phyloP scores from a whole-genome alignment of 2,113 vertebrate species.

The Cryptotis parvus region DNA sequence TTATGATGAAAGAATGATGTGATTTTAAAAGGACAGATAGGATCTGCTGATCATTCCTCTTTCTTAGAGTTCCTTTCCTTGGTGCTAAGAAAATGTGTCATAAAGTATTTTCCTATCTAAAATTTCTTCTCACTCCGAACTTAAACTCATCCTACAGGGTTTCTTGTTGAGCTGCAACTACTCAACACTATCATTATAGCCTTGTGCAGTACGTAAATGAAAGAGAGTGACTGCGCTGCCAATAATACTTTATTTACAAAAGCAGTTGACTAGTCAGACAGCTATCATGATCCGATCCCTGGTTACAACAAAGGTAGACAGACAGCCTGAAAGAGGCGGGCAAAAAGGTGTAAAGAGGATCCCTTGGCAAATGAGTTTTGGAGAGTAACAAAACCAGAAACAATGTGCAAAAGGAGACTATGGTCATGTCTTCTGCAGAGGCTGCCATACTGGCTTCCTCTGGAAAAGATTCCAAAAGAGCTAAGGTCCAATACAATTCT shows the following conservation, averaged over 20 bases:
- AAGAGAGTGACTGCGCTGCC: not conserved
- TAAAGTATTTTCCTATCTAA: not conserved
- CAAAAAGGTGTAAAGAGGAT: too few relatives aligned
- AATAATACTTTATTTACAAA: conserved; percentile 1
- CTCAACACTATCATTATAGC: not conserved
- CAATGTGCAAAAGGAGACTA: too few relatives aligned
- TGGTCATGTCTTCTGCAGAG: too few relatives aligned
- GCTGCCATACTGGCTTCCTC: too few relatives aligned
- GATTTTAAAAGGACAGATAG: conserved; percentile 22
- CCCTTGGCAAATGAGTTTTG: too few relatives aligned
- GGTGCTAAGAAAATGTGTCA: not conserved
- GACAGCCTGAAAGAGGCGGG: too few relatives aligned
- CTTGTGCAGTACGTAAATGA: not conserved
- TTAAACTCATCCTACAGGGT: not conserved
- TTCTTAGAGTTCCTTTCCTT: not conserved
- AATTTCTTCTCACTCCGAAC: not conserved
- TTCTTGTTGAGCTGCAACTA: not conserved
- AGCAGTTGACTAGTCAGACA: not conserved
- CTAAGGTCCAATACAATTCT: too few relatives aligned
- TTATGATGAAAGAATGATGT: not conserved
- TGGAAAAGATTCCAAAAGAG: too few relatives aligned
- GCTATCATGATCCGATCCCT: not conserved
- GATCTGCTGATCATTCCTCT: not conserved
- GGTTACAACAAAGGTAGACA: not conserved
- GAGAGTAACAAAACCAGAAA: too few relatives aligned